A percentile compares a stretch with the other conserved stretches of the same genome.
Evolutionary conservation across 2,113 vertebrate genomes (phyloP).

Genomic region (Pituophis catenifer): DNA sequence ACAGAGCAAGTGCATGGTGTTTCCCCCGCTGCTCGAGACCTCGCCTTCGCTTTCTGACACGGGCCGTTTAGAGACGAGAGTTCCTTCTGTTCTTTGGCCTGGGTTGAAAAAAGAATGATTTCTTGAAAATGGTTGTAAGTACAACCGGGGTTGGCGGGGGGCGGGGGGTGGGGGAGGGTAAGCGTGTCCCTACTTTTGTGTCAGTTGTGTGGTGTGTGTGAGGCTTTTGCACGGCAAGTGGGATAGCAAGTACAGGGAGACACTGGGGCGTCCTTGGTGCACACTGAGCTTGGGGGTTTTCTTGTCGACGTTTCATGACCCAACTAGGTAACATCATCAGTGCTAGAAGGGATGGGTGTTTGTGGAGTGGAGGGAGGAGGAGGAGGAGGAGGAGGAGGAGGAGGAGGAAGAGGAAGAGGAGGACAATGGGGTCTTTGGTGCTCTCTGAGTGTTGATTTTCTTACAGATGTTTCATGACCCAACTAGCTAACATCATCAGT

Average conservation of each 20-base stretch:
- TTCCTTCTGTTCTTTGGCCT: slow-evolving; percentile 75
- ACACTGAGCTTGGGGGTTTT: too few relatives aligned
- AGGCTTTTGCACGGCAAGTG: slow-evolving; percentile 58
- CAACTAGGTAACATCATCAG: too few relatives aligned
- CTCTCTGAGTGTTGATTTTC: too few relatives aligned
- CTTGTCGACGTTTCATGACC: too few relatives aligned
- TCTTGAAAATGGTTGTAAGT: slow-evolving; percentile 78
- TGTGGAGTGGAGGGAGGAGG: too few relatives aligned
- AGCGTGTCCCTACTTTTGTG: slow-evolving; percentile 42
- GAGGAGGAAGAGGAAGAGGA: too few relatives aligned
- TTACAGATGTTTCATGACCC: too few relatives aligned
- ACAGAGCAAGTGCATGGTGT: slow-evolving; percentile 54
- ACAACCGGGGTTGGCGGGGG: slow-evolving; percentile 13
- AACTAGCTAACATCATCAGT: too few relatives aligned
- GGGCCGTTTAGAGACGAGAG: slow-evolving; percentile 61
- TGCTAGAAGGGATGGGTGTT: too few relatives aligned
- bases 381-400: too few relatives aligned
- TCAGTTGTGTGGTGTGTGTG: slow-evolving; percentile 45
- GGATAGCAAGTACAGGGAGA: background rate
- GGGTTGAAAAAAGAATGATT: slow-evolving; percentile 86
- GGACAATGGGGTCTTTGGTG: too few relatives aligned
- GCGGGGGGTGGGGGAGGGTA: background rate
- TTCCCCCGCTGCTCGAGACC: slow-evolving; percentile 39
- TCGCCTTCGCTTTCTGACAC: slow-evolving; percentile 53
- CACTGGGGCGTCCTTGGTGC: background rate